A percentile compares a stretch with the other conserved stretches of the same genome.
Evolutionary conservation across 2,888 invertebrate species (phyloP).

Genomic region (Acronicta psi): DNA sequence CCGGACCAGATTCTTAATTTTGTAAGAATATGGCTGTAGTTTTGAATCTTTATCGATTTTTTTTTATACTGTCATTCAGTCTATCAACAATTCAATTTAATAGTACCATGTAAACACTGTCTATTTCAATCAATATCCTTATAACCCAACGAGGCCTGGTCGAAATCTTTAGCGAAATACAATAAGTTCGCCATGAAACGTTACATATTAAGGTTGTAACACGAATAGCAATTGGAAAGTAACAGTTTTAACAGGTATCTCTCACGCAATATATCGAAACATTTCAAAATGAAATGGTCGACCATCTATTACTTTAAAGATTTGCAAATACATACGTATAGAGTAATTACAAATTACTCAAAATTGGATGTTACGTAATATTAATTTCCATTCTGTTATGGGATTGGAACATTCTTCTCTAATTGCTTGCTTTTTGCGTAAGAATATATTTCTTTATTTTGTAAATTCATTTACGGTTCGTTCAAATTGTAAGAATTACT

Average conservation of each 20-base stretch:
- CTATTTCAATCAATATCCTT: too few relatives aligned
- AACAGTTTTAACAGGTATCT: conserved; percentile 54
- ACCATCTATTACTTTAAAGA: conserved; percentile 46
- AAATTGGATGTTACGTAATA: conserved; percentile 33
- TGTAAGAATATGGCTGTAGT: too few relatives aligned
- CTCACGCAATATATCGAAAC: conserved; percentile 60
- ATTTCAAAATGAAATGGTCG: conserved; percentile 49
- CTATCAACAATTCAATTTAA: too few relatives aligned
- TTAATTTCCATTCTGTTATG: conserved; percentile 30
- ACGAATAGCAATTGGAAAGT: conserved; percentile 60
- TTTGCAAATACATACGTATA: conserved; percentile 31
- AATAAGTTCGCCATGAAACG: conserved; percentile 51
- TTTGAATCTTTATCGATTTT: too few relatives aligned
- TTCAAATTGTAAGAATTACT: neutral
- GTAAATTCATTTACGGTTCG: too few relatives aligned
- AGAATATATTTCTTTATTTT: neutral
- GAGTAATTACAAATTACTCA: conserved; percentile 21
- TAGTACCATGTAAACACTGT: too few relatives aligned
- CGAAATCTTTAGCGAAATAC: neutral
- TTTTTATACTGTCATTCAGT: too few relatives aligned
- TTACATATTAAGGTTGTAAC: conserved; percentile 50
- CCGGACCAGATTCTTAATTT: too few relatives aligned
- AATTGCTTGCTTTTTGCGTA: conserved; percentile 38
- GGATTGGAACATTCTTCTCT: conserved; percentile 23
- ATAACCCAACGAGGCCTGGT: neutral